phyloP scores from a whole-genome alignment of 2,113 vertebrate genomes.

The Anas platyrhynchos region DNA sequence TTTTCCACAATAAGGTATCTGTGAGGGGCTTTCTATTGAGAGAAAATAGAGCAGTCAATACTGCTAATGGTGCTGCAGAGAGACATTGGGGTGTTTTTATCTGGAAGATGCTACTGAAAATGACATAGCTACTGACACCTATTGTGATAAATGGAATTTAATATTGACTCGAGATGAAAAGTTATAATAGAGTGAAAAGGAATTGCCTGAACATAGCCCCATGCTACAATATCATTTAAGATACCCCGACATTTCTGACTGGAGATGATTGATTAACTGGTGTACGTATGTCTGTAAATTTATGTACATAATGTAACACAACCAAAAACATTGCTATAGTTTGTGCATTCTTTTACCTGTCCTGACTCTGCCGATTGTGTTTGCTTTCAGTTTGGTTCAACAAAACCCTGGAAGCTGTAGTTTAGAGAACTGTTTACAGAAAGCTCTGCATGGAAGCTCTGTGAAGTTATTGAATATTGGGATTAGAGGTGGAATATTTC shows the following conservation, averaged over 20 bases:
- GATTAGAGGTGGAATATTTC: background rate
- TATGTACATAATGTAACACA: background rate
- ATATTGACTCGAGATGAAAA: slow-evolving; percentile 54
- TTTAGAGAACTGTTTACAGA: background rate
- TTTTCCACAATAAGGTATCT: slow-evolving; percentile 16
- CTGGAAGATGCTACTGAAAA: slow-evolving; percentile 49
- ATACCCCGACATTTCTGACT: background rate
- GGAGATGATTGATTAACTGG: slow-evolving; percentile 26
- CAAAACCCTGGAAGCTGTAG: background rate
- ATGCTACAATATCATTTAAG: slow-evolving; percentile 33
- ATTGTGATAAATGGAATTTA: slow-evolving; percentile 66
- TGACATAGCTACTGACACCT: slow-evolving; percentile 55
- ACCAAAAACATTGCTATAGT: background rate
- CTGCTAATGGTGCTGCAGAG: slow-evolving; percentile 57
- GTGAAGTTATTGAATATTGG: background rate
- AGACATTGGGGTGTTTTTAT: slow-evolving; percentile 50
- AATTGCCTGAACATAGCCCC: slow-evolving; percentile 35
- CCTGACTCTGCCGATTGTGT: background rate
- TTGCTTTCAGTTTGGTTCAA: background rate
- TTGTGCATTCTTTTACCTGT: background rate
- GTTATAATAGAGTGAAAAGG: slow-evolving; percentile 54
- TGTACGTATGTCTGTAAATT: slow-evolving; percentile 18
- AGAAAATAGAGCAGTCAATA: slow-evolving; percentile 65
- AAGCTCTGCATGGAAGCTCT: background rate
- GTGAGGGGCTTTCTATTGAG: slow-evolving; percentile 24